phyloP scores from a whole-genome alignment of 1,140 invertebrate genomes.

The Daktulosphaira vitifoliae region DNA sequence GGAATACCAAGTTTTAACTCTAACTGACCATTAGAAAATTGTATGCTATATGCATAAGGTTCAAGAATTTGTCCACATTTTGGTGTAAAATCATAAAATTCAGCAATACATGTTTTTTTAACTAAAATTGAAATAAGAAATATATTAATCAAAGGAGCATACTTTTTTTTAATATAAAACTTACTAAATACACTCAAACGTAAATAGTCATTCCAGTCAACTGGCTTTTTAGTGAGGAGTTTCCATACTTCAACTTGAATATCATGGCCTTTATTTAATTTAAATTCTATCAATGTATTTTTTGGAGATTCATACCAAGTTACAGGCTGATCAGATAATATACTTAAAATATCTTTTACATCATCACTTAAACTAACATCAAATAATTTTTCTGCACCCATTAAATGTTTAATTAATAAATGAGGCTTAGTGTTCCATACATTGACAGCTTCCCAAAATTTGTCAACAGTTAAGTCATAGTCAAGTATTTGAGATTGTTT shows the following conservation, averaged over 20 bases:
- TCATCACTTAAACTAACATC: not conserved
- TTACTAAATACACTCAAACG: constrained; percentile 10
- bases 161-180: too few relatives aligned
- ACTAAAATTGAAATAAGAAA: not conserved
- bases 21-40: not conserved
- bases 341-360: not conserved
- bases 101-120: not conserved
- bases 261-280: not conserved
- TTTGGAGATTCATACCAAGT: not conserved
- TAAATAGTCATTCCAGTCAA: constrained; percentile 8
- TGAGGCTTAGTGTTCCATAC: constrained; percentile 45
- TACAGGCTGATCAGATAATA: not conserved
- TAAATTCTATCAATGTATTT: not conserved
- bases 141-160: too few relatives aligned
- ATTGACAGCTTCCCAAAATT: constrained; percentile 43
- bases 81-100: not conserved
- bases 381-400: constrained; percentile 33
- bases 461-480: constrained; percentile 10
- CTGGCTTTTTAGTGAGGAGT: constrained; percentile 2
- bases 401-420: constrained; percentile 42
- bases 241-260: constrained; percentile 12
- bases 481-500: not conserved
- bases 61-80: not conserved
- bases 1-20: not conserved
- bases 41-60: constrained; percentile 1